Evolutionary conservation across 2,888 invertebrate species (phyloP).

Genomic region (Macaria notata): DNA sequence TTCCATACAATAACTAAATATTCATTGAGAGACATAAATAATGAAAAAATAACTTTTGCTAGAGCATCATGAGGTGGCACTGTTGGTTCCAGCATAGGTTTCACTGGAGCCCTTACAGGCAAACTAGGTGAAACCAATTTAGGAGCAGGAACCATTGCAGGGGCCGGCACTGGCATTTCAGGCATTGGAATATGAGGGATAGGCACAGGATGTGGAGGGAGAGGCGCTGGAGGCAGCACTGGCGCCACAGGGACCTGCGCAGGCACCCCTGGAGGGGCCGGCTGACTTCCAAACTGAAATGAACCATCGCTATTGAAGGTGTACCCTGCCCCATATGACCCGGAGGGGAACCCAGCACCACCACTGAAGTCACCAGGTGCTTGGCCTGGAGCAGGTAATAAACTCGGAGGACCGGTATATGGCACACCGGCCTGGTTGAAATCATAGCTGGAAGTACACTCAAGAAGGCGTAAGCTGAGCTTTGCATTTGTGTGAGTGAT

Average conservation of each 20-base stretch:
- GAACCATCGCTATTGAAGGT: conserved; percentile 39
- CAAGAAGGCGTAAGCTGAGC: too few species aligned
- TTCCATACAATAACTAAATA: conserved; percentile 7
- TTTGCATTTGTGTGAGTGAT: too few species aligned
- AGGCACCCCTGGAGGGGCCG: conserved; percentile 28
- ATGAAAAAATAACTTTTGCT: conserved; percentile 63
- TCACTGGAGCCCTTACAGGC: conserved; percentile 14
- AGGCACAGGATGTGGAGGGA: conserved; percentile 32
- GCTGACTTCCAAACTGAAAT: conserved; percentile 50
- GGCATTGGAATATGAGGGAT: conserved; percentile 23
- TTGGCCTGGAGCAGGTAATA: neutral
- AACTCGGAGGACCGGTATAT: conserved; percentile 7
- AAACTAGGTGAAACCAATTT: conserved; percentile 37
- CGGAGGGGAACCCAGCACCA: conserved; percentile 23
- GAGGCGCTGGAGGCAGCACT: conserved; percentile 26
- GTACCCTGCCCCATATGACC: conserved; percentile 39
- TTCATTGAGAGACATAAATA: conserved; percentile 10
- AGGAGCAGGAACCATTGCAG: conserved; percentile 44
- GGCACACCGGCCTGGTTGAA: conserved; percentile 3
- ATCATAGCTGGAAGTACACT: conserved; percentile 11
- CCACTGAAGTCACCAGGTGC: conserved; percentile 21
- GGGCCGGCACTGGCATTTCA: conserved; percentile 33
- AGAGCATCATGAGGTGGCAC: conserved; percentile 63
- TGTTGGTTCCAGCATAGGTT: conserved; percentile 28
- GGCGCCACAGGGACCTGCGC: conserved; percentile 17